Evolutionary conservation across 2,113 vertebrate genomes (phyloP), one percentile per base, ranked within the genome.

Genomic region (Saguinus imperator): DNA sequence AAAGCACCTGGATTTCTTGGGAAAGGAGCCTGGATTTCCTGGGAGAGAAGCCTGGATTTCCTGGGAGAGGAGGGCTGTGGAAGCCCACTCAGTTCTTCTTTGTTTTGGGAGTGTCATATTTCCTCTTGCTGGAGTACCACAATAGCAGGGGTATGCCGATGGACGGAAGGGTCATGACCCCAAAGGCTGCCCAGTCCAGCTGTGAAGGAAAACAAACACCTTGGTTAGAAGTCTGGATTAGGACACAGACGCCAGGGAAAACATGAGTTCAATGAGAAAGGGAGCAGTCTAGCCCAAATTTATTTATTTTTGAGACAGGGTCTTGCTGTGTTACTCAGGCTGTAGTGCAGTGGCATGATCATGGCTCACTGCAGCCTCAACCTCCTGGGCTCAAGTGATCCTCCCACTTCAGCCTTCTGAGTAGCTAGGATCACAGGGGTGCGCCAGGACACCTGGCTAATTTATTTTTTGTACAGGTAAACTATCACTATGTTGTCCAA

Each of bases 61-160:
- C 29, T 64, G 61, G 81, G 85, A 68, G 17, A 93, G 80, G 80
- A 48, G 95, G 52, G 73, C 45, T 9, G 0, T 12, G 25, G 79
- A 43, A 50, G 17, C 25, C 80, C 8, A 8, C 66, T 99, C 98
- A 99, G 98, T 99, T 99, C 98, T 99, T 99, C 98, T 99, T 99
- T 97, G 98, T 95, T 95, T 99, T 99, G 52, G 99, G 99, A 0
- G 99, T 99, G 98, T 99, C 99, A 0, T 99, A 99, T 93, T 99
- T 99, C 64, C 99, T 99, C 98, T 99, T 99, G 99, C 99, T 99
- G 11, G 99, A 99, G 97, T 99, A 99, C 99, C 99, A 99, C 52
- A 99, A 98, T n/a, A 99, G 99, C 97, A 99, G 99, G 0, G 99
- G 99, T 97, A 99, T 99, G 43, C 99, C 99, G 0, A 99, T 99